phyloP scores from a whole-genome alignment of 1,140 invertebrate species.

The Anthonomus grandis region DNA sequence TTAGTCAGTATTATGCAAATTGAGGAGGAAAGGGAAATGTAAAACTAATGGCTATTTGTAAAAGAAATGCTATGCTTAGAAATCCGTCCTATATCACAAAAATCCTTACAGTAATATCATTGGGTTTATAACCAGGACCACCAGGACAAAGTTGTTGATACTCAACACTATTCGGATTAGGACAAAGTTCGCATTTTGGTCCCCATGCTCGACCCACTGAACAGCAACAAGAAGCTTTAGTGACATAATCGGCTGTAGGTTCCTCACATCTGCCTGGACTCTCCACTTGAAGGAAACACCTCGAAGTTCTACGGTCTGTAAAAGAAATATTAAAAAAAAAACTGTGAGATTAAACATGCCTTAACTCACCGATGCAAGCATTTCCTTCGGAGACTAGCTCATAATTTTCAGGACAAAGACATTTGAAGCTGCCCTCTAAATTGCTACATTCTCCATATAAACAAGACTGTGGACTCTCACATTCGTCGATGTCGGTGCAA shows the following conservation, averaged over 20 bases:
- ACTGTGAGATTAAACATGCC: not conserved
- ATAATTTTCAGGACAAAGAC: slow-evolving; percentile 70
- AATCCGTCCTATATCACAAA: not conserved
- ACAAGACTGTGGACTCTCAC: slow-evolving; percentile 64
- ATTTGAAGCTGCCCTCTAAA: slow-evolving; percentile 75
- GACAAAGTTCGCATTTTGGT: slow-evolving; percentile 77
- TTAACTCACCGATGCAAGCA: slow-evolving; percentile 73
- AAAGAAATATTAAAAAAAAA: not conserved
- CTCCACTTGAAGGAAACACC: slow-evolving; percentile 69
- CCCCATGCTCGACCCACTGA: slow-evolving; percentile 83
- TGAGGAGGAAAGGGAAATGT: no score
- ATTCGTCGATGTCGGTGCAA: slow-evolving; percentile 79
- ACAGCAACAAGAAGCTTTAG: slow-evolving; percentile 82
- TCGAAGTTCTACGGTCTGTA: slow-evolving; percentile 72
- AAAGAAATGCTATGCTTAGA: no score
- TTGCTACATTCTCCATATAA: slow-evolving; percentile 77
- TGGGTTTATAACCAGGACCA: slow-evolving; percentile 79
- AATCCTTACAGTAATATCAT: slow-evolving; percentile 67
- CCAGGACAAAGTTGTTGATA: slow-evolving; percentile 79
- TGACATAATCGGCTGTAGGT: slow-evolving; percentile 62
- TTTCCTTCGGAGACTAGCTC: slow-evolving; percentile 68
- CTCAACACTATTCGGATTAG: slow-evolving; percentile 64
- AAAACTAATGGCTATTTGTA: no score
- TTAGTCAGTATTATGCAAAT: no score
- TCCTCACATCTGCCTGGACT: slow-evolving; percentile 49